A percentile compares a stretch with the other conserved stretches of the same genome.
These are phyloP conservation scores for Marmota monax DNA, from an alignment of 2,113 vertebrate species.

Conservation along the genomic window DNA sequence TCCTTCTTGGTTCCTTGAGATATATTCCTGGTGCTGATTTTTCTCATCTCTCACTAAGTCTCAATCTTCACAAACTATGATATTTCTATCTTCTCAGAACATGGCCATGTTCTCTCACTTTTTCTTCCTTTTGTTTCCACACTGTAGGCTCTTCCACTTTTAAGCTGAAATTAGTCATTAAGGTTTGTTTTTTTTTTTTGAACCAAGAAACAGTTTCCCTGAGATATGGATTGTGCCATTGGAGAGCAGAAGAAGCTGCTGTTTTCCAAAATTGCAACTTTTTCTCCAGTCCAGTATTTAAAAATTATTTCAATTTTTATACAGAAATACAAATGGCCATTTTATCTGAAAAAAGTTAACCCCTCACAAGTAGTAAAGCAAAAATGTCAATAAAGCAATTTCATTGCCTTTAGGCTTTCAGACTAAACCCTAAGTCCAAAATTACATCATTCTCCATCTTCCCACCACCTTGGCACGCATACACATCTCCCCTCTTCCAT, in stretches of 20 bases:
- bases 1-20: background rate
- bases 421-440: background rate
- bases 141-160: background rate
- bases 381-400: background rate
- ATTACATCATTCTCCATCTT: background rate
- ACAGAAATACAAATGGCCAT: conserved; percentile 20
- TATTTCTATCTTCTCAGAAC: background rate
- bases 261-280: background rate
- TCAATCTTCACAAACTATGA: background rate
- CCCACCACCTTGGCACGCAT: background rate
- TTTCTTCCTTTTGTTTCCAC: background rate
- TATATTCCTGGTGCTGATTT: background rate
- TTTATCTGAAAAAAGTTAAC: conserved; percentile 25
- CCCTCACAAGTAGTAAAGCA: background rate
- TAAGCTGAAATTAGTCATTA: background rate
- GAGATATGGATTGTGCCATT: conserved; percentile 42
- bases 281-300: background rate
- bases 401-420: background rate
- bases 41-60: background rate
- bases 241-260: conserved; percentile 58
- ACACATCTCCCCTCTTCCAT: background rate
- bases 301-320: background rate
- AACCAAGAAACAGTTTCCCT: background rate
- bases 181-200: too few relatives aligned
- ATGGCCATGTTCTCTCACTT: background rate